Percentiles rank a stretch among this genome's conserved stretches.
These are phyloP conservation scores for Ditula angustiorana DNA, from an alignment of 2,888 invertebrate genomes.

Conservation along the genomic window DNA sequence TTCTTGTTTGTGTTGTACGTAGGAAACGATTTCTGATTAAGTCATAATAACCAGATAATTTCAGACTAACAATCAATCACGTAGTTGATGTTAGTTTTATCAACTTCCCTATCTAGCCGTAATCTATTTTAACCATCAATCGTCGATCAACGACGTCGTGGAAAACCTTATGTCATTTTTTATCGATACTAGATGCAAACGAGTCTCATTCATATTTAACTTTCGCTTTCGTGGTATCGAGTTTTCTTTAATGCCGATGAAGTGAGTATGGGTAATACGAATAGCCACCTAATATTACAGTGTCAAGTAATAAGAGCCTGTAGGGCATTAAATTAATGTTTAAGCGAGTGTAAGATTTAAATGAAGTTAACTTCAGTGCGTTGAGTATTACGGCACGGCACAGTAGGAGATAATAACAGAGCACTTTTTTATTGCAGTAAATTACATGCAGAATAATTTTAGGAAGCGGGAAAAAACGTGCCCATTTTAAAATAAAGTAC, in stretches of 20 bases:
- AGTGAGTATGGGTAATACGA: slow-evolving; percentile 8
- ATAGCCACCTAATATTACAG: slow-evolving; percentile 23
- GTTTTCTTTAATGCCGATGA: slow-evolving; percentile 13
- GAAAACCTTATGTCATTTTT: slow-evolving; percentile 51
- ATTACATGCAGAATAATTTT: not conserved
- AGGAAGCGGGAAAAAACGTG: too few species aligned
- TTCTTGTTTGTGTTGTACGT: too few species aligned
- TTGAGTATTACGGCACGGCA: not conserved
- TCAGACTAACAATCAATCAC: not conserved
- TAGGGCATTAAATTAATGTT: slow-evolving; percentile 24
- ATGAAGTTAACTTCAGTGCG: not conserved
- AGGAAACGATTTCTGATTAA: not conserved
- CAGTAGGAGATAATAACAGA: slow-evolving; percentile 1
- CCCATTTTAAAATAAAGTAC: not conserved
- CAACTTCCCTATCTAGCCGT: not conserved
- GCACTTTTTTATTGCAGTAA: not conserved
- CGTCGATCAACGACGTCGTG: slow-evolving; percentile 49
- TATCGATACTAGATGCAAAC: slow-evolving; percentile 49
- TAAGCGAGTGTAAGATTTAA: slow-evolving; percentile 21
- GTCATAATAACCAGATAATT: not conserved
- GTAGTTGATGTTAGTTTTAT: not conserved
- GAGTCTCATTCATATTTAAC: slow-evolving; percentile 44
- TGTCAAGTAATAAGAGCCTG: slow-evolving; percentile 19
- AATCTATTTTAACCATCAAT: slow-evolving; percentile 31
- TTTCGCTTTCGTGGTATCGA: slow-evolving; percentile 54